Base-by-base conservation (phyloP, 2,888 invertebrate species). In the Altica lythri region DNA sequence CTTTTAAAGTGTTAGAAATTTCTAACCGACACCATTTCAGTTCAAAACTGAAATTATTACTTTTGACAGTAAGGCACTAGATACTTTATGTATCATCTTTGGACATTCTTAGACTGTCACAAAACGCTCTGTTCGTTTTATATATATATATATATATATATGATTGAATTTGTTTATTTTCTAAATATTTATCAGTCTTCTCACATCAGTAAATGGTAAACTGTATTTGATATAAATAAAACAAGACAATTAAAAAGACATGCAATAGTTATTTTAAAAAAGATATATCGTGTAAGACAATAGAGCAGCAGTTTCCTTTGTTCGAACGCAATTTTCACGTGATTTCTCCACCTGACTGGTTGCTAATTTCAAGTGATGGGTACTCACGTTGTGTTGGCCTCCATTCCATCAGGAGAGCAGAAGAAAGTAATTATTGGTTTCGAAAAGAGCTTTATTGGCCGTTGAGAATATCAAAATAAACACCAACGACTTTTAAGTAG, bases 291-390 rank as follows among this genome's bases (percentile, higher is more conserved):
- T 51, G 37, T 30, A 55, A 53, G 30, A 55, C 51, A 55, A 47
- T 55, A 43, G 42, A 30, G 42, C 44, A 51, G 42, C 46, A 51
- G 38, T 42, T 49, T 43, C 45, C 55, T 47, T 55, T 51, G 55
- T 55, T 55, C 51, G 22, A 55, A 25, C 51, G 55, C 55, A 55
- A 55, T 55, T 55, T 50, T 46, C 40, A 34, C 50, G 50, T 44
- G 53, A 56, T 54, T 62, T 62, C 57, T 59, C 44, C 57, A 58
- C 57, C 54, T 59, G 59, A 59, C 54, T 60, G 59, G 37, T 47
- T 40, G 54, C 62, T 59, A 62, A 62, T 62, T 62, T 59, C 48
- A 37, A 46, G 38, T 45, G 44, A 58, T 53, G 58, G 54, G 56
- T 52, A 54, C 55, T 52, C 54, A 56, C 55, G 60, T 43, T 50